A percentile compares a stretch with the other conserved stretches of the same genome.
Evolutionary conservation across 2,888 invertebrate species (phyloP).

Genomic region (Sepiola atlantica): DNA sequence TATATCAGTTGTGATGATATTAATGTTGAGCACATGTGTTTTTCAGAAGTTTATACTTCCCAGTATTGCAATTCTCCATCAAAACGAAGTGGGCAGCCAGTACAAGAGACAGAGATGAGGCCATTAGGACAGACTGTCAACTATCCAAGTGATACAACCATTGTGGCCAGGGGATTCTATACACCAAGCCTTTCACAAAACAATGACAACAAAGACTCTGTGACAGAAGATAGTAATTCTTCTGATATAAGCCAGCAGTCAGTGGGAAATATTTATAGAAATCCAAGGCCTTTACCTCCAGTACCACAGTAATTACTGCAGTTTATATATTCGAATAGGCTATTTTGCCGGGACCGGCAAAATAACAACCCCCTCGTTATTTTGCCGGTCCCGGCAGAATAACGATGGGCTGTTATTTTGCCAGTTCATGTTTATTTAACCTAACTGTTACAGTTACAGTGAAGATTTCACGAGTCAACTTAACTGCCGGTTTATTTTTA

Average conservation of each 20-base stretch:
- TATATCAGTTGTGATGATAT: background rate
- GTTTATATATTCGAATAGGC: no score
- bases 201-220: background rate
- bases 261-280: background rate
- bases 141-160: background rate
- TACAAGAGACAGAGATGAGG: constrained; percentile 12
- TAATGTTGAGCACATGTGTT: background rate
- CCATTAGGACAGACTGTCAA: background rate
- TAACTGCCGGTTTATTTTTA: no score
- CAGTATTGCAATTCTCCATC: background rate
- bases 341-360: no score
- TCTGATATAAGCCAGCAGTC: background rate
- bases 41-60: background rate
- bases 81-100: background rate
- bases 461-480: no score
- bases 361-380: no score
- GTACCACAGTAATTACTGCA: background rate
- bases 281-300: background rate
- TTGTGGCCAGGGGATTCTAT: background rate
- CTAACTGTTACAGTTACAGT: no score
- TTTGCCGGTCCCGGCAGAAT: no score
- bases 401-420: no score
- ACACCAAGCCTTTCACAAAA: background rate
- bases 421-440: no score
- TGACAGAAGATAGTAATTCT: background rate